Conservation (phyloP, 1,140 invertebrate species). For the Archegozetes longisetosus region DNA sequence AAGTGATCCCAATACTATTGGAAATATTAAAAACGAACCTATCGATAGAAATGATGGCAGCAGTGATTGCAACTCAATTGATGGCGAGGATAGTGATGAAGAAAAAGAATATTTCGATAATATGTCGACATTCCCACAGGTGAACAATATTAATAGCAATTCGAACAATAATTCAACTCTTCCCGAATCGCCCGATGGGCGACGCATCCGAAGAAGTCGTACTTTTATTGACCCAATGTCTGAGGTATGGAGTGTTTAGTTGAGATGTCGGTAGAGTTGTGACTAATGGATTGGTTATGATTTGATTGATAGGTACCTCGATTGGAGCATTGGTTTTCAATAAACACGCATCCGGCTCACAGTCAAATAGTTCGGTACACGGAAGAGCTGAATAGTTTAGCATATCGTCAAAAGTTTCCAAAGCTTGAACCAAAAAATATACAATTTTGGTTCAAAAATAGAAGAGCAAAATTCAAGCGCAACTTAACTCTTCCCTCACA, state of each 20-base stretch:
- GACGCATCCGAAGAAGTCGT: conserved; percentile 47
- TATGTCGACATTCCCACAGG: background rate
- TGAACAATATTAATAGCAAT: background rate
- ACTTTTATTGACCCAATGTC: conserved; percentile 98
- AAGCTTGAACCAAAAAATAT: conserved; percentile 92
- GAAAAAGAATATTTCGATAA: conserved; percentile 2
- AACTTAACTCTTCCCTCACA: conserved; percentile 48
- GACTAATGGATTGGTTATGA: too few species aligned
- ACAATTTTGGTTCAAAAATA: conserved; percentile 81
- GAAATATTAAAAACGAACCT: background rate
- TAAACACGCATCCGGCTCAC: conserved; percentile 92
- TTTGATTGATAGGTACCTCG: conserved; percentile 49
- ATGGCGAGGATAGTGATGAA: conserved; percentile 8
- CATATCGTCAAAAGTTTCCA: conserved; percentile 83
- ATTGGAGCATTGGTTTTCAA: conserved; percentile 89
- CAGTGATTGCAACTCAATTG: conserved; percentile 9
- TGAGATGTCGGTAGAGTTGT: too few species aligned
- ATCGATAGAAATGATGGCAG: background rate
- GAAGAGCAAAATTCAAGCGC: conserved; percentile 81
- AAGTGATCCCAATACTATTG: background rate
- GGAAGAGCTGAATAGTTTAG: conserved; percentile 80
- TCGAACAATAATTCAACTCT: background rate
- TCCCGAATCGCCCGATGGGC: conserved; percentile 15
- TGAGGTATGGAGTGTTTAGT: conserved; percentile 48
- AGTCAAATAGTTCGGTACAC: conserved; percentile 92